A percentile compares a stretch with the other conserved stretches of the same genome.
These are phyloP conservation scores for Proisotoma minuta DNA, from an alignment of 2,888 invertebrate genomes.

Conservation along the genomic window DNA sequence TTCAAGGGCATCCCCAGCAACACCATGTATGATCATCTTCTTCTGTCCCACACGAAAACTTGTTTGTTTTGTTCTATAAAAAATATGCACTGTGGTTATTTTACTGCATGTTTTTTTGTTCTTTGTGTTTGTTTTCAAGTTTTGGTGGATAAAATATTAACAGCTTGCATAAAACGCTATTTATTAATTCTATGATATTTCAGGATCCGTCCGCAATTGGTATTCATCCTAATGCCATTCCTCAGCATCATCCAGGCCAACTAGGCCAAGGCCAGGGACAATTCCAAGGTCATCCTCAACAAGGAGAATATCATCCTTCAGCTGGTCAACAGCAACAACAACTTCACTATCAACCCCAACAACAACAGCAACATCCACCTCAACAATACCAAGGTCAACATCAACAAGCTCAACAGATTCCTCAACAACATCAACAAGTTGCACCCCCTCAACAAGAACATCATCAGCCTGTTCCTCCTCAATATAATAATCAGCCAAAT, in stretches of 20 bases:
- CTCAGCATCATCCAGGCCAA: conserved; percentile 23
- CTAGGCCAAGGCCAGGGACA: conserved; percentile 16
- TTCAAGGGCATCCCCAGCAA: conserved; percentile 32
- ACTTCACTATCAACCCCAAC: conserved; percentile 12
- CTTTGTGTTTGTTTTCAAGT: background rate
- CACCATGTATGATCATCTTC: conserved; percentile 45
- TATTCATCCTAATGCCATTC: conserved; percentile 15
- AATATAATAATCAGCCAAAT: background rate
- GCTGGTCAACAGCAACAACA: conserved; percentile 45
- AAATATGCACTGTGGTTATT: conserved; percentile 46
- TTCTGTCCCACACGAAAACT: too few species aligned
- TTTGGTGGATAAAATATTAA: conserved; percentile 49
- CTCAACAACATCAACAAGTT: conserved; percentile 7
- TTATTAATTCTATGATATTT: background rate
- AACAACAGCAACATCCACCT: conserved; percentile 30
- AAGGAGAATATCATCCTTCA: conserved; percentile 30
- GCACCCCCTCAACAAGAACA: conserved; percentile 2
- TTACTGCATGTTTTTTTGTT: background rate
- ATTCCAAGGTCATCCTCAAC: conserved; percentile 24
- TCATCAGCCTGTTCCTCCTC: background rate
- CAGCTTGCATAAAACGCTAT: background rate
- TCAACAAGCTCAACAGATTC: background rate
- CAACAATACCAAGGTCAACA: conserved; percentile 26
- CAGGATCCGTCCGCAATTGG: conserved; percentile 1
- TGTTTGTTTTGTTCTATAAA: too few species aligned